Evolutionary conservation across 1,140 invertebrate species (phyloP).

Genomic region (Chironomus tepperi): DNA sequence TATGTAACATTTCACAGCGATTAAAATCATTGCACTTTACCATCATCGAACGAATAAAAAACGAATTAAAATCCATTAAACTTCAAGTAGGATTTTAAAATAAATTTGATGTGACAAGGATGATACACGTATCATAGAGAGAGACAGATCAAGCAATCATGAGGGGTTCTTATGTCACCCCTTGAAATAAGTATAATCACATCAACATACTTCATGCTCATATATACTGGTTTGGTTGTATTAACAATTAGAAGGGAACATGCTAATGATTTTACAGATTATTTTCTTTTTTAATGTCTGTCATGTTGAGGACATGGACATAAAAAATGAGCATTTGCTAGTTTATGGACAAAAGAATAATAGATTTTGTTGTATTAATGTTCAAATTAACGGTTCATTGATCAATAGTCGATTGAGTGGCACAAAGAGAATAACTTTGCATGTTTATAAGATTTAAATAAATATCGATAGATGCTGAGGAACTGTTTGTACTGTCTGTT

Average conservation of each 20-base stretch:
- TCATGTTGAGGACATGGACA: too few relatives aligned
- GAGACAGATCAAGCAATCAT: neutral
- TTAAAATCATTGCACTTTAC: slow-evolving; percentile 13
- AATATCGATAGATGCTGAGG: too few relatives aligned
- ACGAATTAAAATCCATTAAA: slow-evolving; percentile 23
- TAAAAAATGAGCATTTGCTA: too few relatives aligned
- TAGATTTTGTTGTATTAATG: neutral
- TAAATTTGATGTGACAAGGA: slow-evolving; percentile 20
- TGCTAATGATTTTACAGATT: neutral
- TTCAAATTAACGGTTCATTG: neutral
- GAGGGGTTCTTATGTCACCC: neutral
- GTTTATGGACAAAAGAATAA: neutral
- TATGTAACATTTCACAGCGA: neutral
- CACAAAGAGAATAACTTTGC: neutral
- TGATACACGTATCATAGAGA: neutral
- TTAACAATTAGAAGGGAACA: slow-evolving; percentile 5
- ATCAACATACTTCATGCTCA: neutral
- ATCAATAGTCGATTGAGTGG: neutral
- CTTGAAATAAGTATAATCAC: neutral
- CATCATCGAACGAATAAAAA: neutral
- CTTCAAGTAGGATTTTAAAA: slow-evolving; percentile 22
- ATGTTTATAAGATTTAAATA: too few relatives aligned
- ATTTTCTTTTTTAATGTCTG: too few relatives aligned
- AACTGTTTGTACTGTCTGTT: too few relatives aligned
- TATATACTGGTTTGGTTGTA: neutral